Evolutionary conservation across 2,797 vertebrate genomes (phyloP).

Genomic region (Paguma larvata): DNA sequence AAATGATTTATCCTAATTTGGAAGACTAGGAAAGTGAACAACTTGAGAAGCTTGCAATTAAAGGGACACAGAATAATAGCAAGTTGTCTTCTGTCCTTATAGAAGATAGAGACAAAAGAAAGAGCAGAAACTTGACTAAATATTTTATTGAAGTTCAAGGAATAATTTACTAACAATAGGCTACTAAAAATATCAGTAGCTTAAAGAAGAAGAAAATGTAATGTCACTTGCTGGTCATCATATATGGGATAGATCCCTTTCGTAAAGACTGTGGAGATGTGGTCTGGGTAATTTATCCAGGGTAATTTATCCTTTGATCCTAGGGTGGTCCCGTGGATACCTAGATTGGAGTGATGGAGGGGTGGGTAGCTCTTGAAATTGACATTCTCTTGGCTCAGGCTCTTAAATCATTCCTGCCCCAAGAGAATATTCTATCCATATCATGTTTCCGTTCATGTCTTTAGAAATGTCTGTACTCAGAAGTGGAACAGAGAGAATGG

Average conservation of each 20-base stretch:
- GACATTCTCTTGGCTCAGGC: not conserved
- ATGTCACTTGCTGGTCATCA: not conserved
- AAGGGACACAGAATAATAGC: not conserved
- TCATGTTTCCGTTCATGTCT: not conserved
- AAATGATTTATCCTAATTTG: not conserved
- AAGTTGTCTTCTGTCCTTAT: not conserved
- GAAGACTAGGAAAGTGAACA: not conserved
- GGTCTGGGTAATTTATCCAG: not conserved
- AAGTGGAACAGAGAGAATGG: not conserved
- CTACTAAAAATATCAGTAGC: not conserved
- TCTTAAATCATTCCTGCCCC: not conserved
- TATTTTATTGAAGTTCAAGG: not conserved
- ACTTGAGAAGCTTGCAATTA: not conserved
- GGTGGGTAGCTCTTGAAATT: not conserved
- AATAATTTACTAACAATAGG: not conserved
- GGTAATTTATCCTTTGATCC: not conserved
- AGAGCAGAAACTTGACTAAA: not conserved
- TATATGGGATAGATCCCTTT: not conserved
- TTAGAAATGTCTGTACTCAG: constrained; percentile 5
- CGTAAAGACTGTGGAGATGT: not conserved
- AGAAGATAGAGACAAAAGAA: constrained; percentile 16
- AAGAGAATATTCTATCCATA: not conserved
- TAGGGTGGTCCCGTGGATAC: not conserved
- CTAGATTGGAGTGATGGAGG: accelerated
- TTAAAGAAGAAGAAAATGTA: not conserved